A percentile compares a stretch with the other conserved stretches of the same genome.
Conservation (phyloP, 2,113 vertebrate genomes). For the Otis tarda region DNA sequence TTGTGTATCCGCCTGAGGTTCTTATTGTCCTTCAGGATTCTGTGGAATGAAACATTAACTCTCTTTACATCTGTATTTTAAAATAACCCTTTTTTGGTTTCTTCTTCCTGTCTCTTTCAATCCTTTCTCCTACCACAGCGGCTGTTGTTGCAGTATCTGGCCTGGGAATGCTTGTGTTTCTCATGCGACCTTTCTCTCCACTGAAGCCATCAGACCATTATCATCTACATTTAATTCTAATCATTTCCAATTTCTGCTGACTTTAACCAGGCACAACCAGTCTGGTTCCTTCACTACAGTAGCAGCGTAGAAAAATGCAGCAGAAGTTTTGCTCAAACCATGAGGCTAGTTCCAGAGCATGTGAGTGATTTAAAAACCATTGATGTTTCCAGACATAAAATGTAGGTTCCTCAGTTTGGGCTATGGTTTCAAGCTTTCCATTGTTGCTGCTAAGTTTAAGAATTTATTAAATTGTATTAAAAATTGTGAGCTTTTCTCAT, state of each 20-base stretch:
- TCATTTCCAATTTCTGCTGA: not conserved
- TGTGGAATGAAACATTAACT: constrained; percentile 53
- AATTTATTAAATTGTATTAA: not conserved
- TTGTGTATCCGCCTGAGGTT: constrained; percentile 82
- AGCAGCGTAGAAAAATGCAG: not conserved
- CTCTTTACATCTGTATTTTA: not conserved
- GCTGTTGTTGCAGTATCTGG: not conserved
- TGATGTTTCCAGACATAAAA: not conserved
- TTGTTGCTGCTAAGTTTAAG: not conserved
- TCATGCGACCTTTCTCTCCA: not conserved
- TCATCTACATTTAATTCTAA: not conserved
- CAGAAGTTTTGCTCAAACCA: not conserved
- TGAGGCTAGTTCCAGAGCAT: rapidly evolving
- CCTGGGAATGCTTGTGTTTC: not conserved
- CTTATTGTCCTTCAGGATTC: constrained; percentile 86
- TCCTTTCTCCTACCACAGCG: not conserved
- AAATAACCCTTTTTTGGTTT: not conserved
- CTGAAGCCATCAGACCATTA: not conserved
- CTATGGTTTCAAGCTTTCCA: not conserved
- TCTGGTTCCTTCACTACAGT: not conserved
- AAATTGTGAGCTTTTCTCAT: not conserved
- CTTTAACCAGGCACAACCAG: not conserved
- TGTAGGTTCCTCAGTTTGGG: not conserved
- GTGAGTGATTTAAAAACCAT: not conserved
- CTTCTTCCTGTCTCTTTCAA: not conserved